phyloP scores from a whole-genome alignment of 2,888 invertebrate species.

The Cerceris ruficornis region DNA sequence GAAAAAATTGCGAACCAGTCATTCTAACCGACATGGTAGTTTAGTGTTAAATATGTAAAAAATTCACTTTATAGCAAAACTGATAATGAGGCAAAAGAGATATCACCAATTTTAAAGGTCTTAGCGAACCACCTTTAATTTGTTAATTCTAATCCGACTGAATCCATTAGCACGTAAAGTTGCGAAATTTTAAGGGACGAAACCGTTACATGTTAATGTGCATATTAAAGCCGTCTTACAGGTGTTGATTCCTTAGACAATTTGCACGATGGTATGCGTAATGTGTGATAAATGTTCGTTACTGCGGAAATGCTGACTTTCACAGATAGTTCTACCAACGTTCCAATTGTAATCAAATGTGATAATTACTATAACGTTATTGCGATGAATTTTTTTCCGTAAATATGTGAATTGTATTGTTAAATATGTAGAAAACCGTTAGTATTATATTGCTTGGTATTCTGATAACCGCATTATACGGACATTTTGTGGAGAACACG shows the following conservation, averaged over 20 bases:
- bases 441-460: too few relatives aligned
- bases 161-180: constrained; percentile 1
- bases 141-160: neutral
- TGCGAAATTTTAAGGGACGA: constrained; percentile 17
- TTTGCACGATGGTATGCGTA: constrained; percentile 8
- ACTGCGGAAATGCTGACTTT: constrained; percentile 21
- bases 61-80: too few relatives aligned
- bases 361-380: neutral
- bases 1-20: too few relatives aligned
- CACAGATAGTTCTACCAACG: constrained; percentile 3
- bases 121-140: too few relatives aligned
- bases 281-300: constrained; percentile 38
- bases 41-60: too few relatives aligned
- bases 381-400: too few relatives aligned
- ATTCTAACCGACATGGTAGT: too few relatives aligned
- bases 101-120: neutral
- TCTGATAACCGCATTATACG: too few relatives aligned
- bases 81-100: too few relatives aligned
- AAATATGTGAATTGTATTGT: too few relatives aligned
- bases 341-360: neutral
- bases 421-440: too few relatives aligned
- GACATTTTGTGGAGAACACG: too few relatives aligned
- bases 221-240: constrained; percentile 19
- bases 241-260: constrained; percentile 2
- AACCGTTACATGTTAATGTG: constrained; percentile 14